phyloP scores from a whole-genome alignment of 2,797 vertebrate genomes.

The Pseudochirops corinnae region DNA sequence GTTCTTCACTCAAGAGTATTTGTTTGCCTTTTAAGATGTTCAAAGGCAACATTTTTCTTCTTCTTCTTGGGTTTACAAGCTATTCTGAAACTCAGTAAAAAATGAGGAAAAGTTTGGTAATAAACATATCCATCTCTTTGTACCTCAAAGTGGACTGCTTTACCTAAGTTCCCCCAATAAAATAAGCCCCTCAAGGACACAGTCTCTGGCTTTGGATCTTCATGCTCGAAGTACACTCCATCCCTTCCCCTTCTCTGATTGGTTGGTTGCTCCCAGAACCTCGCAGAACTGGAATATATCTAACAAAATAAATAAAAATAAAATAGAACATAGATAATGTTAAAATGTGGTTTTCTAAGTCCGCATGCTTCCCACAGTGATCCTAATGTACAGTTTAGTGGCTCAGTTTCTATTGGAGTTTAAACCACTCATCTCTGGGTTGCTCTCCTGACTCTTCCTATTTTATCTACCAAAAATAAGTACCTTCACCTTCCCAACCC shows the following conservation, averaged over 20 bases:
- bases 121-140: slow-evolving; percentile 72
- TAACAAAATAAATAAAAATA: neutral
- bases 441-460: neutral
- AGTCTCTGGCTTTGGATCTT: neutral
- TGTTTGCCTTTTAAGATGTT: slow-evolving; percentile 74
- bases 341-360: neutral
- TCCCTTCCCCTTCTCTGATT: neutral
- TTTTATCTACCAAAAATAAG: neutral
- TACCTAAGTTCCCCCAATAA: slow-evolving; percentile 11
- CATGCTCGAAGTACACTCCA: neutral
- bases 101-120: slow-evolving; percentile 77
- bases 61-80: slow-evolving; percentile 63
- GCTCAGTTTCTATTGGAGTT: neutral
- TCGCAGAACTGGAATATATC: neutral
- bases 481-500: neutral
- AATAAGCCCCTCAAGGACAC: neutral
- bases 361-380: neutral
- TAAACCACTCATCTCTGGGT: neutral
- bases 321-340: neutral
- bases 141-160: slow-evolving; percentile 51
- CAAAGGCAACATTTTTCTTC: slow-evolving; percentile 69
- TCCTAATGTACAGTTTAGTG: neutral
- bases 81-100: slow-evolving; percentile 68
- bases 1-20: slow-evolving; percentile 69
- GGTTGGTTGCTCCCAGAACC: neutral